These are phyloP conservation scores for Pseudomyrmex flavicornis DNA, from an alignment of 1,140 invertebrate genomes.

Conservation along the genomic window DNA sequence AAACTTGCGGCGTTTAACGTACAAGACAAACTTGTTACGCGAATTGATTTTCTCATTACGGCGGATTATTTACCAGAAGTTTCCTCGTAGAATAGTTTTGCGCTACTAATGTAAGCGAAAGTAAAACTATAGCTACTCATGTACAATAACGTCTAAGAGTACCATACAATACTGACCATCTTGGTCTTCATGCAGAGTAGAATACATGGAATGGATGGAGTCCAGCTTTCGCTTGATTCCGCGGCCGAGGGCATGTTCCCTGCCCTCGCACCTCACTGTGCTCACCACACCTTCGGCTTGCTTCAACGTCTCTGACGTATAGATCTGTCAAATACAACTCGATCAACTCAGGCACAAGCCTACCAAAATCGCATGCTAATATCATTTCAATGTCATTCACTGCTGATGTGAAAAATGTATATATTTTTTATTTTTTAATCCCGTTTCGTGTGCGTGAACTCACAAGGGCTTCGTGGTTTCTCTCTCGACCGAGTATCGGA, in stretches of 20 bases:
- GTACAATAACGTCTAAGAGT: conserved; percentile 78
- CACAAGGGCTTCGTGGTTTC: conserved; percentile 48
- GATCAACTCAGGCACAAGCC: conserved; percentile 84
- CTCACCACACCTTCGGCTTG: conserved; percentile 85
- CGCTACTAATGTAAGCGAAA: conserved; percentile 33
- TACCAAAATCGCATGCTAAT: conserved; percentile 81
- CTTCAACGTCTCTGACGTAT: conserved; percentile 83
- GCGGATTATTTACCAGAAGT: background rate
- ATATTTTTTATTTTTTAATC: conserved; percentile 38
- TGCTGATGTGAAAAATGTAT: conserved; percentile 25
- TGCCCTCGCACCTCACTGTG: conserved; percentile 84
- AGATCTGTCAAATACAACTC: conserved; percentile 86
- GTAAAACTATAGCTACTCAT: conserved; percentile 43
- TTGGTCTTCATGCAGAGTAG: conserved; percentile 85
- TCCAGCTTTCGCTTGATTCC: conserved; percentile 86
- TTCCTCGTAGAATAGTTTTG: conserved; percentile 39
- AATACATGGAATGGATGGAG: conserved; percentile 85
- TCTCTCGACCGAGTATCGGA: conserved; percentile 55
- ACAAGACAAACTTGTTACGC: too few relatives aligned
- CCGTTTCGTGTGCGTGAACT: background rate
- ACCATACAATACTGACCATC: conserved; percentile 85
- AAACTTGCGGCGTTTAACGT: background rate
- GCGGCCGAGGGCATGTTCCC: conserved; percentile 82
- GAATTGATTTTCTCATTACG: background rate
- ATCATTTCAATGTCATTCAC: conserved; percentile 66